phyloP scores from a whole-genome alignment of 2,888 invertebrate species.

The Drosophila greeni region DNA sequence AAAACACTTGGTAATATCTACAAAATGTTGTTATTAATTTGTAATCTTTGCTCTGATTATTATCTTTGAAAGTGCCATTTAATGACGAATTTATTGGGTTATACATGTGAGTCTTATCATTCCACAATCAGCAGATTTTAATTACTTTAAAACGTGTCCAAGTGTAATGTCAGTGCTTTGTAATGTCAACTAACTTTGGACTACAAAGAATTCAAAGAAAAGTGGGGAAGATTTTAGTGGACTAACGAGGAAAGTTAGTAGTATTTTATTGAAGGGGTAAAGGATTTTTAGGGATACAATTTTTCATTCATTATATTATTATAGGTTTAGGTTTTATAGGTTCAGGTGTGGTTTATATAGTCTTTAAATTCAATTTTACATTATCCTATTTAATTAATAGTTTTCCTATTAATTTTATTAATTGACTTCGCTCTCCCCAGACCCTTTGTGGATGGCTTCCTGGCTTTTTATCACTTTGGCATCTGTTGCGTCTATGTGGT shows the following conservation, averaged over 20 bases:
- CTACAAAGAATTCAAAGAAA: background rate
- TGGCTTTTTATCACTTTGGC: conserved; percentile 95
- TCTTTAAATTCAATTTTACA: background rate
- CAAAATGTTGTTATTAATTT: background rate
- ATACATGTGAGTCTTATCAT: background rate
- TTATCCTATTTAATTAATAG: background rate
- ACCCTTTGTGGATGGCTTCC: conserved; percentile 87
- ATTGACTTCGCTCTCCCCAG: conserved; percentile 79
- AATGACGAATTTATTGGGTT: conserved; percentile 11
- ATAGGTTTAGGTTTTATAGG: no score
- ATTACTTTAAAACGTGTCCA: background rate
- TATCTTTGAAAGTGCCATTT: conserved; percentile 21
- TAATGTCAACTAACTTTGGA: background rate
- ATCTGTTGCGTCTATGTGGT: conserved; percentile 99
- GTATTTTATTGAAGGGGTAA: background rate
- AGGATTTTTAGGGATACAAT: background rate
- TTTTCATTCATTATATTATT: background rate
- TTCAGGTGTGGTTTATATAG: background rate
- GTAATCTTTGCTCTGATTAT: conserved; percentile 10
- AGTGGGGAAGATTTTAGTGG: background rate
- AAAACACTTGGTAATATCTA: conserved; percentile 3
- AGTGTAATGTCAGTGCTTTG: background rate
- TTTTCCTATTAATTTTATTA: background rate
- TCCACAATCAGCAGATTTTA: conserved; percentile 2
- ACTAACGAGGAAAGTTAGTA: background rate